Base-by-base conservation (phyloP, 1,140 invertebrate species). In the Ceratoteleas bidentatus region DNA sequence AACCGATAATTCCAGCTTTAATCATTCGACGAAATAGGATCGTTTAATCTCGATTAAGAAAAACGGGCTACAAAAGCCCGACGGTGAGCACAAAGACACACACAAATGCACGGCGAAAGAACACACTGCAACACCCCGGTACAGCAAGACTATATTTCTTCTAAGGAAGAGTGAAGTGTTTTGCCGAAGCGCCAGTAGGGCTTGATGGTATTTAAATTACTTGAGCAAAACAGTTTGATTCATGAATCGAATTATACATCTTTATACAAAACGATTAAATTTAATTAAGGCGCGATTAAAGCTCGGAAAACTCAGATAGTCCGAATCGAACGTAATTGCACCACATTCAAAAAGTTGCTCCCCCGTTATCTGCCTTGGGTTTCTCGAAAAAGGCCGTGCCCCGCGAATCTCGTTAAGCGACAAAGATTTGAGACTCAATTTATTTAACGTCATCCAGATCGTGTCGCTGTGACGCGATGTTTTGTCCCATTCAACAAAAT, bases 191-290 rank as follows among this genome's bases (percentile, higher is more conserved):
- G 9, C 10, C 16, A 54, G 47, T 40, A 53, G 32, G 14, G 36
- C 52, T 66, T 65, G 47, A 66, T 65, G 72, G 54, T 66, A 75
- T 75, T 76, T 76, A 68, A 76, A 68, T 76, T 68, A 60, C 47
- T 69, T 16, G 6, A 47, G 50, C 47, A 69, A 61, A 76, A 69
- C 57, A 76, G 57, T 68, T 76, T 68, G 62, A 76, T 61, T 61
- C 56, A 54, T 47, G 62, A 61, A 68, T 68, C 61, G 47, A 61
- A 68, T 61, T 58, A 53, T 53, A 53, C 56, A 47, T 76, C 62
- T 76, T 61, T 24, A 24, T 76, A 61, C 38, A 68, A 54, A 76
- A 68, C 14, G 47, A 68, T 76, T 68, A 61, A 68, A 54, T 68
- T 68, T 61, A 68, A 76, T 65, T 68, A 52, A 68, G 68, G 61